These are phyloP conservation scores for Aphelinus certus DNA, from an alignment of 1,140 invertebrate species.

Conservation along the genomic window DNA sequence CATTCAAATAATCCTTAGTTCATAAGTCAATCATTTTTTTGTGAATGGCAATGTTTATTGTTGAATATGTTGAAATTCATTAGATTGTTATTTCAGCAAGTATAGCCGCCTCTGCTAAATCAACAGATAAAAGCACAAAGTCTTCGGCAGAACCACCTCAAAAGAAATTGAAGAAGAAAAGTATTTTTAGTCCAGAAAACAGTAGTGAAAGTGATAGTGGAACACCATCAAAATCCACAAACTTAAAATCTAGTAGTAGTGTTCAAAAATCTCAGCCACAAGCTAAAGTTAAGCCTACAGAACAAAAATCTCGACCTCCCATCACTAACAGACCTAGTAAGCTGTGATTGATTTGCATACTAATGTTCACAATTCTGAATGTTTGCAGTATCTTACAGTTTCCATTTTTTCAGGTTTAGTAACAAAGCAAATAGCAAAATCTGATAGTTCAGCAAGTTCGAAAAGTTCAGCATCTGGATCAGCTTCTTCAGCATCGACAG, in stretches of 20 bases:
- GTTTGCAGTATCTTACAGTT: background rate
- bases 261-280: conserved; percentile 51
- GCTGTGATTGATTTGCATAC: background rate
- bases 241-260: conserved; percentile 48
- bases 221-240: conserved; percentile 51
- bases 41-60: no score
- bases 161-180: conserved; percentile 77
- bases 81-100: conserved; percentile 40
- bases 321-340: conserved; percentile 54
- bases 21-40: background rate
- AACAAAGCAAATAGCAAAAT: conserved; percentile 51
- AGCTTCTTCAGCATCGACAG: conserved; percentile 59
- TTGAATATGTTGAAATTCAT: background rate
- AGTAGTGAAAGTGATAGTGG: conserved; percentile 77
- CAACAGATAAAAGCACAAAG: conserved; percentile 57
- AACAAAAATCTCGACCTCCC: conserved; percentile 53
- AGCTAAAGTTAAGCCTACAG: conserved; percentile 54
- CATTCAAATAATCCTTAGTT: no score
- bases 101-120: conserved; percentile 45
- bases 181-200: conserved; percentile 84
- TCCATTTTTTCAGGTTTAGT: conserved; percentile 35
- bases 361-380: background rate
- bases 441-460: conserved; percentile 62
- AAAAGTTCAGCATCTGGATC: conserved; percentile 60
- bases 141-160: conserved; percentile 58